A percentile compares a stretch with the other conserved stretches of the same genome.
phyloP scores from a whole-genome alignment of 2,888 invertebrate species.

The Gymnosoma rotundatum region DNA sequence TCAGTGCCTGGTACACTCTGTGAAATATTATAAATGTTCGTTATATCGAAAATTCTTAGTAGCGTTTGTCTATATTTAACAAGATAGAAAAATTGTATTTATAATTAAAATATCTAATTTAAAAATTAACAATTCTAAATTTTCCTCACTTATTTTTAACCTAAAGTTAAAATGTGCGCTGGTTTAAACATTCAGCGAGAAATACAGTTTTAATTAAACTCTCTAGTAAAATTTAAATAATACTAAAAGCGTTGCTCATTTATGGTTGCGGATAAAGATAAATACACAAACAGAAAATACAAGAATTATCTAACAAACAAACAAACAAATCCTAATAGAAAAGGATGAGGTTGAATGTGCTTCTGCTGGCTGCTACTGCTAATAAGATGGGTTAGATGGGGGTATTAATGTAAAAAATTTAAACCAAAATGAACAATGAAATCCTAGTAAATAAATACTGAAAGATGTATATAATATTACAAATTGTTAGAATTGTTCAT shows the following conservation, averaged over 20 bases:
- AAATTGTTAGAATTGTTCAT: conserved; percentile 38
- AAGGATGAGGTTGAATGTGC: neutral
- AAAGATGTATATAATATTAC: conserved; percentile 18
- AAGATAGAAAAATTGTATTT: no score
- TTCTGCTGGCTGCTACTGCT: neutral
- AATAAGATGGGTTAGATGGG: neutral
- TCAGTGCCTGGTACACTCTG: no score
- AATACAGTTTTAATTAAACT: conserved; percentile 25
- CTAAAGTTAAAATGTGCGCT: neutral
- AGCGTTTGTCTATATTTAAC: no score
- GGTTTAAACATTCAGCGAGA: conserved; percentile 7
- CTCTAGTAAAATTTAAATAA: conserved; percentile 31
- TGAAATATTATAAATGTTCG: no score
- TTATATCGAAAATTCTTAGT: no score
- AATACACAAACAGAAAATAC: conserved; percentile 11
- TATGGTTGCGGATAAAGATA: conserved; percentile 24
- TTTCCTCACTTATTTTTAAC: no score
- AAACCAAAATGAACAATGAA: conserved; percentile 21
- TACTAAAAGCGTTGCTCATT: conserved; percentile 51
- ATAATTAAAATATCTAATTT: no score
- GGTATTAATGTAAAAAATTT: conserved; percentile 13
- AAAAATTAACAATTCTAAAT: no score
- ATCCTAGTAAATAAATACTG: conserved; percentile 12
- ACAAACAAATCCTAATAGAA: conserved; percentile 20
- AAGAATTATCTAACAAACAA: conserved; percentile 38